Percentiles rank a stretch among this genome's conserved stretches.
phyloP scores from a whole-genome alignment of 2,797 vertebrate species.

The Syngnathus rostellatus region DNA sequence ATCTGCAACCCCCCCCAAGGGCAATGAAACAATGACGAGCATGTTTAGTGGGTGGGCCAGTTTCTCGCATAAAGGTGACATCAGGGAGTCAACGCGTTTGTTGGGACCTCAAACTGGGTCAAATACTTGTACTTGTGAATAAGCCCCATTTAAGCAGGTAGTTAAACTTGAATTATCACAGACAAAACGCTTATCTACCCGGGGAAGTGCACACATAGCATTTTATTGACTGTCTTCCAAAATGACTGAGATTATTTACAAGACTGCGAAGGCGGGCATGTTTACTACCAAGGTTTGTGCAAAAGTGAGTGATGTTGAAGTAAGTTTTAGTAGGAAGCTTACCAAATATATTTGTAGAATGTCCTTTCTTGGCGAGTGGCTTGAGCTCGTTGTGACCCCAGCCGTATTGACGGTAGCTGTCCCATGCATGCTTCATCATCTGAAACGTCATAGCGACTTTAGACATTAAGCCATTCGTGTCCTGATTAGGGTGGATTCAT shows the following conservation, averaged over 20 bases:
- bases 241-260: not conserved
- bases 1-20: not conserved
- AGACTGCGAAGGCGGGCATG: not conserved
- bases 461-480: not conserved
- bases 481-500: not conserved
- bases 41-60: not conserved
- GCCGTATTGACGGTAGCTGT: slow-evolving; percentile 94
- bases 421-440: slow-evolving; percentile 99
- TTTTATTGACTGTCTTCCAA: too few relatives aligned
- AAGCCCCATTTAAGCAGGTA: too few relatives aligned
- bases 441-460: slow-evolving; percentile 37
- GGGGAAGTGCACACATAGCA: too few relatives aligned
- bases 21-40: not conserved
- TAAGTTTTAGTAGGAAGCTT: slow-evolving; percentile 50
- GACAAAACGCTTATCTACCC: too few relatives aligned
- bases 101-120: not conserved
- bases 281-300: not conserved
- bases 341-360: slow-evolving; percentile 99
- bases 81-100: not conserved
- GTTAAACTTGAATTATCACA: too few relatives aligned
- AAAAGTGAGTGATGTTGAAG: not conserved
- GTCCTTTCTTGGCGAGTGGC: slow-evolving; percentile 96
- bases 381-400: slow-evolving; percentile 99
- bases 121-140: not conserved
- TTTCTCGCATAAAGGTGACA: not conserved